Evolutionary conservation across 2,888 invertebrate species (phyloP).

Genomic region (Stenodera caucasica): DNA sequence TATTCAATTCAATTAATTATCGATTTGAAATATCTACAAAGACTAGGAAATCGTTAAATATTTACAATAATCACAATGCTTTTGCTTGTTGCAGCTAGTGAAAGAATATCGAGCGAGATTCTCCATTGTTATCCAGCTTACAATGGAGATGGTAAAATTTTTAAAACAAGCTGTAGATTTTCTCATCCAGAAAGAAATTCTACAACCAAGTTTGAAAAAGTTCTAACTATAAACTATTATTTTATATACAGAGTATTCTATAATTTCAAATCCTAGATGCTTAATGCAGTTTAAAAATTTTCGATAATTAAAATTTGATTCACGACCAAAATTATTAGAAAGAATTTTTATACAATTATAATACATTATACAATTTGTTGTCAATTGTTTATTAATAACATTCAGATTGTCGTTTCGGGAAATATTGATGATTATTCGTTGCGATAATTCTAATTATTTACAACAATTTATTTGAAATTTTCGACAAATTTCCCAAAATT

Average conservation of each 20-base stretch:
- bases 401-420: slow-evolving; percentile 47
- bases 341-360: slow-evolving; percentile 31
- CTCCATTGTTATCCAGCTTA: slow-evolving; percentile 24
- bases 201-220: no score
- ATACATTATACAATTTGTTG: slow-evolving; percentile 25
- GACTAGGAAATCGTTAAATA: slow-evolving; percentile 10
- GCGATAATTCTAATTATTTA: slow-evolving; percentile 32
- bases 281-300: slow-evolving; percentile 50
- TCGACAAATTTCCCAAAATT: slow-evolving; percentile 9
- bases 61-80: slow-evolving; percentile 35
- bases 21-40: slow-evolving; percentile 2
- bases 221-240: no score
- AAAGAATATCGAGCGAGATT: slow-evolving; percentile 43
- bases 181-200: background rate
- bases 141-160: background rate
- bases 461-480: background rate
- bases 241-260: slow-evolving; percentile 25
- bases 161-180: no score
- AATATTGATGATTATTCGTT: slow-evolving; percentile 41
- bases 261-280: slow-evolving; percentile 53
- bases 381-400: slow-evolving; percentile 25
- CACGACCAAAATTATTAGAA: slow-evolving; percentile 33
- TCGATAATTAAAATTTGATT: slow-evolving; percentile 34
- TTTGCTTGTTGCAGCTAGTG: slow-evolving; percentile 36
- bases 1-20: background rate